Evolutionary conservation across 2,888 invertebrate genomes (phyloP).

Genomic region (Ophioninae sp.): DNA sequence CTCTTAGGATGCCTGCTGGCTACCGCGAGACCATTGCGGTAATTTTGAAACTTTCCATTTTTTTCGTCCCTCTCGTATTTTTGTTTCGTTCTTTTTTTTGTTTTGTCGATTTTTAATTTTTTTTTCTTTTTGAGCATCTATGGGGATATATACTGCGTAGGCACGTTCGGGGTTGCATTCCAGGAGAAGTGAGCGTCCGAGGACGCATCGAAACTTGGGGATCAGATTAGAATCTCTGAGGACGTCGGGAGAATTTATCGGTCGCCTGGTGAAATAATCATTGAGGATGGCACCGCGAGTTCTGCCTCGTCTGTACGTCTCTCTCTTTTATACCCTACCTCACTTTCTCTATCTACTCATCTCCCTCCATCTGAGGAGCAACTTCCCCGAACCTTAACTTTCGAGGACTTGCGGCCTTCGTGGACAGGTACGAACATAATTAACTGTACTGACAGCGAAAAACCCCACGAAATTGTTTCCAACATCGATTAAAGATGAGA

Average conservation of each 20-base stretch:
- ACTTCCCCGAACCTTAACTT: conserved; percentile 25
- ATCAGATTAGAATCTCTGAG: conserved; percentile 79
- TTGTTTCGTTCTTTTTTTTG: not conserved
- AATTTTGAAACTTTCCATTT: conserved; percentile 22
- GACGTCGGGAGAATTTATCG: conserved; percentile 77
- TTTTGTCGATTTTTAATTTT: conserved; percentile 15
- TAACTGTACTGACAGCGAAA: not conserved
- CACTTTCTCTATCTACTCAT: conserved; percentile 16
- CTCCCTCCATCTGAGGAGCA: not conserved
- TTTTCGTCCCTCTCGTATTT: conserved; percentile 22
- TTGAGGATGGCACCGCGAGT: conserved; percentile 62
- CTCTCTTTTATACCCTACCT: conserved; percentile 2
- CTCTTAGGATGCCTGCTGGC: conserved; percentile 40
- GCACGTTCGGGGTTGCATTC: conserved; percentile 72
- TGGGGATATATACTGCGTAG: conserved; percentile 57
- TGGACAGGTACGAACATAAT: not conserved
- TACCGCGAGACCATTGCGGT: conserved; percentile 27
- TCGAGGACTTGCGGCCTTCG: conserved; percentile 8
- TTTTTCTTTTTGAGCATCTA: conserved; percentile 67
- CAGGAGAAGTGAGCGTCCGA: conserved; percentile 70
- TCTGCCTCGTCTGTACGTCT: conserved; percentile 15
- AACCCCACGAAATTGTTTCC: not conserved
- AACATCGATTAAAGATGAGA: conserved; percentile 23
- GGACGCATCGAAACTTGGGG: conserved; percentile 73
- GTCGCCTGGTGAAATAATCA: conserved; percentile 77